phyloP scores from a whole-genome alignment of 1,140 invertebrate genomes.

The Popillia japonica region DNA sequence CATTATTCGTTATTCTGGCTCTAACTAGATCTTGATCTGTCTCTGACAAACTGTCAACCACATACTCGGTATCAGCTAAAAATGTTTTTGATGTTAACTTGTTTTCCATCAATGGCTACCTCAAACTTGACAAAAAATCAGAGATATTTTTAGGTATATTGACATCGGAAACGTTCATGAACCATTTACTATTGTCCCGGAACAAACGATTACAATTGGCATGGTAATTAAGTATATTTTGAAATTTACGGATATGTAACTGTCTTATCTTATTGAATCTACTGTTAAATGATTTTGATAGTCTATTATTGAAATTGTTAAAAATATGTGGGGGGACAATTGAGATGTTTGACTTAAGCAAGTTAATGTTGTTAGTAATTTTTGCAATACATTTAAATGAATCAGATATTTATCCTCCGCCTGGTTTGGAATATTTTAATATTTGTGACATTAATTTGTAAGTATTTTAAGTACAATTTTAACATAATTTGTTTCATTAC shows the following conservation, averaged over 20 bases:
- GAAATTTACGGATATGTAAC: conserved; percentile 35
- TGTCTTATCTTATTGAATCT: conserved; percentile 36
- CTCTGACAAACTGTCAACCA: conserved; percentile 26
- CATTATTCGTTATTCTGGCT: conserved; percentile 24
- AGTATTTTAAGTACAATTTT: too few relatives aligned
- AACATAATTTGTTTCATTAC: too few relatives aligned
- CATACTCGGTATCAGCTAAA: conserved; percentile 38
- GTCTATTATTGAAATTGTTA: conserved; percentile 64
- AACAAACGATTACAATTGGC: neutral
- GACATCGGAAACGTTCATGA: conserved; percentile 39
- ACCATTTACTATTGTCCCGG: conserved; percentile 38
- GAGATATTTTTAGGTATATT: conserved; percentile 39
- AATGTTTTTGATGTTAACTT: neutral
- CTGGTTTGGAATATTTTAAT: too few relatives aligned
- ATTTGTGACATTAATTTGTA: too few relatives aligned
- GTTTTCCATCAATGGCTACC: neutral
- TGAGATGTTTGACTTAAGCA: too few relatives aligned
- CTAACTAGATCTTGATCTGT: conserved; percentile 17
- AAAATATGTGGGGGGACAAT: too few relatives aligned
- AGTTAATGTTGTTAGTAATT: too few relatives aligned
- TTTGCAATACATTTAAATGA: too few relatives aligned
- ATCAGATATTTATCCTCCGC: too few relatives aligned
- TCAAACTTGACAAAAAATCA: conserved; percentile 41
- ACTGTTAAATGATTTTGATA: neutral
- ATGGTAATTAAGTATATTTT: conserved; percentile 18